Conservation (phyloP, 2,113 vertebrate genomes). For the Ramphastos sulfuratus region DNA sequence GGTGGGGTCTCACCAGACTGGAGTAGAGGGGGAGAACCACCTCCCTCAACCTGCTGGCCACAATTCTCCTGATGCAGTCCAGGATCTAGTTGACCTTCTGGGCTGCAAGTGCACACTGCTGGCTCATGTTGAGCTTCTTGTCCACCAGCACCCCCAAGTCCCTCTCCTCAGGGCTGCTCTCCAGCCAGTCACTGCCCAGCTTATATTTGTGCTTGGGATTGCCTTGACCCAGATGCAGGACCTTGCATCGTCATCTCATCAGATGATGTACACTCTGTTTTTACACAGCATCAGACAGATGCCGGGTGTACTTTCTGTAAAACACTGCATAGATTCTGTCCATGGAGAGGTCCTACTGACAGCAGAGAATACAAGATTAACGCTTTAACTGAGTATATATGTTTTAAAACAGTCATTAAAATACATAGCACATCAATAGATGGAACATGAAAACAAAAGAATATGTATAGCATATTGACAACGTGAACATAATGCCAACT, state of each 20-base stretch:
- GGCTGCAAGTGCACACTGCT: no score
- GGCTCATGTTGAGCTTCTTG: no score
- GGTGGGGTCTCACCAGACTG: no score
- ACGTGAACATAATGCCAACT: background rate
- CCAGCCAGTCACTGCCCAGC: no score
- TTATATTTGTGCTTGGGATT: no score
- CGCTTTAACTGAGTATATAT: background rate
- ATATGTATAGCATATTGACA: background rate
- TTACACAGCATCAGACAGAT: fast-evolving
- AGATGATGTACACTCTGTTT: background rate
- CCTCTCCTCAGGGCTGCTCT: no score
- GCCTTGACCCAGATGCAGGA: no score
- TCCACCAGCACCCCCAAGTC: no score
- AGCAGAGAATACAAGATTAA: background rate
- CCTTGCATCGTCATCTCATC: background rate
- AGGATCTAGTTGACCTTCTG: no score
- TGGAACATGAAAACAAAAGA: background rate
- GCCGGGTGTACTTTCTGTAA: background rate
- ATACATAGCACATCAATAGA: background rate
- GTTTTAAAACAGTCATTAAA: background rate
- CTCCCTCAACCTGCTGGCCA: no score
- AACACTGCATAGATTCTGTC: background rate
- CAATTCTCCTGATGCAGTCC: no score
- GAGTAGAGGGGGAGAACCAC: no score
- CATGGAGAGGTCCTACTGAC: fast-evolving